Conservation (phyloP, 2,113 vertebrate species). For the Pygathrix nemaeus region DNA sequence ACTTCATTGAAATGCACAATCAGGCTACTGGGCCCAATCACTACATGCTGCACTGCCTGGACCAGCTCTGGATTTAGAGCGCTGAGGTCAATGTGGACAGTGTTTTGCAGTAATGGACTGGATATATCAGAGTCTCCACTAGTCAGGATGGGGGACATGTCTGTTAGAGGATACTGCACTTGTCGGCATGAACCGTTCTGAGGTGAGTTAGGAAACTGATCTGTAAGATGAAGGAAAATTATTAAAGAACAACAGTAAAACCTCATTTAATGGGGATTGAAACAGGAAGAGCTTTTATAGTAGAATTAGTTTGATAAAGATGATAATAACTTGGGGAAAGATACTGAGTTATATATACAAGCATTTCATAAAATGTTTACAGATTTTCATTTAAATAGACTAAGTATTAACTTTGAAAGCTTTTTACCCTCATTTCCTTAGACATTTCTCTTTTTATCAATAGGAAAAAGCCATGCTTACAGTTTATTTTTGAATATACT, state of each 20-base stretch:
- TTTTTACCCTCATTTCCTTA: constrained; percentile 17
- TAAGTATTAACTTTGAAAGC: constrained; percentile 8
- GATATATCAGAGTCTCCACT: constrained; percentile 93
- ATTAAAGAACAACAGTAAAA: constrained; percentile 32
- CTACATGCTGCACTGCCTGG: constrained; percentile 96
- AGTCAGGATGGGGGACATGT: constrained; percentile 92
- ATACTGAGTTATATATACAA: not conserved
- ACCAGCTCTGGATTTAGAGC: constrained; percentile 96
- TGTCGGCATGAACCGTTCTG: constrained; percentile 92
- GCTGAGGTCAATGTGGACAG: constrained; percentile 94
- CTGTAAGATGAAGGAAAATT: constrained; percentile 84
- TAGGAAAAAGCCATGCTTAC: not conserved
- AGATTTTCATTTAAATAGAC: not conserved
- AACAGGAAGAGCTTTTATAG: not conserved
- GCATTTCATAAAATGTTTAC: not conserved
- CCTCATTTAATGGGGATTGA: not conserved
- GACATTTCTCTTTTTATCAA: not conserved
- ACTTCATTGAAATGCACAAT: constrained; percentile 95
- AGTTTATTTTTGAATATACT: constrained; percentile 20
- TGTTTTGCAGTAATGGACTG: constrained; percentile 92
- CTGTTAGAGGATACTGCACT: constrained; percentile 91
- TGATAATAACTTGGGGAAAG: not conserved
- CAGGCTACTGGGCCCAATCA: constrained; percentile 94
- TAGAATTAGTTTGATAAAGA: not conserved
- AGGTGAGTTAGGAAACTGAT: constrained; percentile 92